These are phyloP conservation scores for Lindbergichthys nudifrons DNA, from an alignment of 2,797 vertebrate genomes.

Conservation along the genomic window DNA sequence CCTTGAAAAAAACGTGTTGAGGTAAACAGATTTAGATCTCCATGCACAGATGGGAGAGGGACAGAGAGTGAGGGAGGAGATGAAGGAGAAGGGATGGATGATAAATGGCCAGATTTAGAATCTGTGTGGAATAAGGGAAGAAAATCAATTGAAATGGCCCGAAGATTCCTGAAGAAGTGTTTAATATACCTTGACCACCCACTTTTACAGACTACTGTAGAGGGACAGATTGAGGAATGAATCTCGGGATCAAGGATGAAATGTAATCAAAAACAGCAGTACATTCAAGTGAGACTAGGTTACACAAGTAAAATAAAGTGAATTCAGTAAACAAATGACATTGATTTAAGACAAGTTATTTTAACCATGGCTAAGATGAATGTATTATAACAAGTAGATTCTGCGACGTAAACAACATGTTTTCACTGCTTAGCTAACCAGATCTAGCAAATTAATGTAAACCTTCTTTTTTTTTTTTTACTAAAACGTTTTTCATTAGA, in stretches of 20 bases:
- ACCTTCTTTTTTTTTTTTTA: too few species aligned
- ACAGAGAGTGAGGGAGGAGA: conserved; percentile 26
- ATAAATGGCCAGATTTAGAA: conserved; percentile 43
- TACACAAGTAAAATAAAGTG: too few species aligned
- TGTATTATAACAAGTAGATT: too few species aligned
- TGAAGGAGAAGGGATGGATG: conserved; percentile 25
- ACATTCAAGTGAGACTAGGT: not conserved
- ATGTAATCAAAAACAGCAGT: not conserved
- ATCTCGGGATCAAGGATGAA: not conserved
- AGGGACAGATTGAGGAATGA: conserved; percentile 5
- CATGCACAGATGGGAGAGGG: conserved; percentile 55
- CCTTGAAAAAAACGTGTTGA: conserved; percentile 23
- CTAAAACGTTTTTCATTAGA: too few species aligned
- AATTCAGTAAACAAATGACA: too few species aligned
- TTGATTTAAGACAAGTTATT: too few species aligned
- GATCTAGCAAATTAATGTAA: too few species aligned
- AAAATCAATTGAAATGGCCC: conserved; percentile 29
- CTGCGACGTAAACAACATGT: too few species aligned
- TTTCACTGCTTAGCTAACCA: too few species aligned
- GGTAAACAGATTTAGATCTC: conserved; percentile 63
- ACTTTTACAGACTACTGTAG: conserved; percentile 9
- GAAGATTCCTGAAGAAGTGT: conserved; percentile 37
- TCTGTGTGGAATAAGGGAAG: conserved; percentile 2
- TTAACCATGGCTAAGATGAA: too few species aligned
- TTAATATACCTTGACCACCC: conserved; percentile 30